Percentiles rank a stretch among this genome's conserved stretches.
These are phyloP conservation scores for Notamacropus eugenii DNA, from an alignment of 2,797 vertebrate genomes.

Conservation along the genomic window DNA sequence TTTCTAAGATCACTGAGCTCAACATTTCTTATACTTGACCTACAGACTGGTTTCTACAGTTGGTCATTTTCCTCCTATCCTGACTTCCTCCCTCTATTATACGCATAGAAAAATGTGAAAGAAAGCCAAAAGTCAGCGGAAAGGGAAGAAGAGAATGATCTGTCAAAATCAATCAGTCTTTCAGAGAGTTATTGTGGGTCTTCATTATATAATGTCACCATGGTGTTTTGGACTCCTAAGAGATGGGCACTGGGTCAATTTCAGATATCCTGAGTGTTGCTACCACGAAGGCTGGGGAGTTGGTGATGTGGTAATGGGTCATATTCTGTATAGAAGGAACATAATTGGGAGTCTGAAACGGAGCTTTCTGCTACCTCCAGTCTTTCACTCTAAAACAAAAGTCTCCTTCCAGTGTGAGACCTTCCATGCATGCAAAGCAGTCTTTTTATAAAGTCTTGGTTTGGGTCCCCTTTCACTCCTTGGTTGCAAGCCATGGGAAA, in stretches of 20 bases:
- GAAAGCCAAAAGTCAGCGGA: slow-evolving; percentile 19
- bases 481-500: slow-evolving; percentile 79
- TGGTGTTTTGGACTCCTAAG: slow-evolving; percentile 71
- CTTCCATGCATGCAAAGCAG: slow-evolving; percentile 73
- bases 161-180: slow-evolving; percentile 19
- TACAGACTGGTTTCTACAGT: not conserved
- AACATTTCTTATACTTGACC: not conserved
- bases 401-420: slow-evolving; percentile 62
- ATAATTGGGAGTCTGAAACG: slow-evolving; percentile 63
- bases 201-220: slow-evolving; percentile 47
- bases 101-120: slow-evolving; percentile 39
- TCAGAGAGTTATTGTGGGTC: slow-evolving; percentile 47
- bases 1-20: not conserved
- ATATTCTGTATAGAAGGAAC: slow-evolving; percentile 49
- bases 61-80: not conserved
- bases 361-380: slow-evolving; percentile 32
- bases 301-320: slow-evolving; percentile 70
- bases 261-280: slow-evolving; percentile 58
- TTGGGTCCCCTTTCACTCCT: slow-evolving; percentile 61
- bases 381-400: slow-evolving; percentile 69
- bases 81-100: not conserved
- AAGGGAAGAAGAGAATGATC: slow-evolving; percentile 18
- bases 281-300: slow-evolving; percentile 58
- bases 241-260: slow-evolving; percentile 70
- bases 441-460: slow-evolving; percentile 69